These are phyloP conservation scores for Coptodon bakossiorum DNA, from an alignment of 2,113 vertebrate species.

Conservation along the genomic window DNA sequence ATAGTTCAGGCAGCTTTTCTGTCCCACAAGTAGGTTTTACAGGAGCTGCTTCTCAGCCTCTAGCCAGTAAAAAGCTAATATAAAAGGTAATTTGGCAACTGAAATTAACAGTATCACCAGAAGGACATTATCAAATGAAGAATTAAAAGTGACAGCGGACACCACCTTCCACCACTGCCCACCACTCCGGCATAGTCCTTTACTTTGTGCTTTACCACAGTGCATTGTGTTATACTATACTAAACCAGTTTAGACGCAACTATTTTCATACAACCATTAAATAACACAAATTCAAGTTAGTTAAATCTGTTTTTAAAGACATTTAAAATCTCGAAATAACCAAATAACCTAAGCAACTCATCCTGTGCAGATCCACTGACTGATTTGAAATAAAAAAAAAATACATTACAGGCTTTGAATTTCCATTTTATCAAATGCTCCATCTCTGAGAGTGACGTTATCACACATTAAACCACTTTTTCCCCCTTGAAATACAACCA, in stretches of 20 bases:
- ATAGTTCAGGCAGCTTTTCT: not conserved
- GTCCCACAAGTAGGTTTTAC: not conserved
- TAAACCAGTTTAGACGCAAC: accelerated
- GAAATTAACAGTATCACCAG: not conserved
- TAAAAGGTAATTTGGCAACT: not conserved
- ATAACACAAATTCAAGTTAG: not conserved
- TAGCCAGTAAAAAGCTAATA: not conserved
- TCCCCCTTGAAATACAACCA: not conserved
- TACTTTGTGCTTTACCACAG: not conserved
- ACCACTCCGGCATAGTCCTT: not conserved
- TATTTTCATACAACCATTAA: not conserved
- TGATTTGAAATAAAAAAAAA: not conserved
- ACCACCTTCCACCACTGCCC: not conserved
- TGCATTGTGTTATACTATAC: not conserved
- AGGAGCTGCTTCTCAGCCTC: not conserved
- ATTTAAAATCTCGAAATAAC: not conserved
- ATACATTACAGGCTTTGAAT: not conserved
- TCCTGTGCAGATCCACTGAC: not conserved
- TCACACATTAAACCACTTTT: not conserved
- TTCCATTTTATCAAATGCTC: not conserved
- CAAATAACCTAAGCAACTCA: not conserved
- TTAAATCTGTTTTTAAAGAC: not conserved
- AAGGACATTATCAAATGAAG: not conserved
- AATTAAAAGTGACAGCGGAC: not conserved
- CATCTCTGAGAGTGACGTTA: not conserved